Evolutionary conservation across 2,888 invertebrate genomes (phyloP).

Genomic region (Villa cingulata): DNA sequence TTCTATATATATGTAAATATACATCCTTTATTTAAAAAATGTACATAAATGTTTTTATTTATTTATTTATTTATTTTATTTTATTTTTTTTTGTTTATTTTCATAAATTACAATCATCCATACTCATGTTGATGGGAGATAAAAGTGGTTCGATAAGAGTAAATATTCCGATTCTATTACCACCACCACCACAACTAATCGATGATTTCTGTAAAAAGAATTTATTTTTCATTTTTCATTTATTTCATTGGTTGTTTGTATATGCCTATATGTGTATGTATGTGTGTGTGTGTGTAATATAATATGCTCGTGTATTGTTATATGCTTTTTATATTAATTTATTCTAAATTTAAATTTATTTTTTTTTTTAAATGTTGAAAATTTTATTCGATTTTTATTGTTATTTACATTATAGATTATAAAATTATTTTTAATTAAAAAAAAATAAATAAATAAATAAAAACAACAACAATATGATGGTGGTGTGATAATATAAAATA

Average conservation of each 20-base stretch:
- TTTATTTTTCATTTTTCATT: neutral
- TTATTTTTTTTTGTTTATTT: neutral
- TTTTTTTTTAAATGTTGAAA: too few relatives aligned
- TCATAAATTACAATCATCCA: slow-evolving; percentile 15
- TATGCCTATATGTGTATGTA: too few relatives aligned
- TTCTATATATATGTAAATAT: neutral
- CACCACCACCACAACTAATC: slow-evolving; percentile 9
- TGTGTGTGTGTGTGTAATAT: too few relatives aligned
- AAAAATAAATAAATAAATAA: too few relatives aligned
- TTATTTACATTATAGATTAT: too few relatives aligned
- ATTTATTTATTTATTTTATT: neutral
- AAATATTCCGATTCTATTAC: slow-evolving; percentile 22
- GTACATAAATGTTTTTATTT: neutral
- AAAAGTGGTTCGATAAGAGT: slow-evolving; percentile 22
- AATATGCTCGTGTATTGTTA: too few relatives aligned
- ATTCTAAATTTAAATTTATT: too few relatives aligned
- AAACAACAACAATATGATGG: too few relatives aligned
- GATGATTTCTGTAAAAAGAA: slow-evolving; percentile 16
- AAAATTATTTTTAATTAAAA: too few relatives aligned
- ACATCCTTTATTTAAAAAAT: neutral
- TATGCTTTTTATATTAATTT: too few relatives aligned
- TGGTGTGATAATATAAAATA: too few relatives aligned
- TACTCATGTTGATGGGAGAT: slow-evolving; percentile 17
- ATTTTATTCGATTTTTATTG: too few relatives aligned
- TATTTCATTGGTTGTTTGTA: neutral